Percentiles rank a stretch among this genome's conserved stretches.
Conservation (phyloP, 2,113 vertebrate genomes). For the Nothocercus nigrocapillus region DNA sequence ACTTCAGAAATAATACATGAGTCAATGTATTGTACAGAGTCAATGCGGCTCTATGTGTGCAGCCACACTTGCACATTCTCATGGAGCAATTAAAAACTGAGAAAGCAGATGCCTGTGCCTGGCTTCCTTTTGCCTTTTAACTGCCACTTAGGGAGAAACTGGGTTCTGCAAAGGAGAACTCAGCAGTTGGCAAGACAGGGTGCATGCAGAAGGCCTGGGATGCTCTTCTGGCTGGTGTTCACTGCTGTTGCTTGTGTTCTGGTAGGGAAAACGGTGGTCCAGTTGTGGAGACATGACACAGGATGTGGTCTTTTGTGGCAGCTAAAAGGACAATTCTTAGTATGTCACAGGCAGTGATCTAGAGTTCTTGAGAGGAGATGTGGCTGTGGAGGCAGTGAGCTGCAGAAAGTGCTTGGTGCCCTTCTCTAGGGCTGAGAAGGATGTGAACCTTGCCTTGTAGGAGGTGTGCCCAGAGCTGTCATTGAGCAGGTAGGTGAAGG, state of each 20-base stretch:
- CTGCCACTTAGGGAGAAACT: not conserved
- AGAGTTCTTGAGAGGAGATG: rapidly evolving
- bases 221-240: not conserved
- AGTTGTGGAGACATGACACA: not conserved
- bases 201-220: not conserved
- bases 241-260: not conserved
- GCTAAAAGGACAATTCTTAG: not conserved
- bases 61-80: not conserved
- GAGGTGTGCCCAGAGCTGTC: too few relatives aligned
- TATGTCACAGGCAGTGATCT: not conserved
- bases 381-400: not conserved
- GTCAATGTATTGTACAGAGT: too few relatives aligned
- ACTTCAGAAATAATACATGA: not conserved
- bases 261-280: not conserved
- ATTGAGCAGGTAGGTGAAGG: too few relatives aligned
- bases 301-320: not conserved
- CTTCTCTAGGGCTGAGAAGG: too few relatives aligned
- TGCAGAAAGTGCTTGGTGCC: not conserved
- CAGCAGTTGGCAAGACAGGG: not conserved
- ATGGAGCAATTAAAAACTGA: not conserved
- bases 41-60: not conserved
- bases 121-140: not conserved
- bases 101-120: not conserved
- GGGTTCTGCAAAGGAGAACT: not conserved
- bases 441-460: too few relatives aligned